Evolutionary conservation across 2,888 invertebrate species (phyloP).

Genomic region (Eupeodes luniger): DNA sequence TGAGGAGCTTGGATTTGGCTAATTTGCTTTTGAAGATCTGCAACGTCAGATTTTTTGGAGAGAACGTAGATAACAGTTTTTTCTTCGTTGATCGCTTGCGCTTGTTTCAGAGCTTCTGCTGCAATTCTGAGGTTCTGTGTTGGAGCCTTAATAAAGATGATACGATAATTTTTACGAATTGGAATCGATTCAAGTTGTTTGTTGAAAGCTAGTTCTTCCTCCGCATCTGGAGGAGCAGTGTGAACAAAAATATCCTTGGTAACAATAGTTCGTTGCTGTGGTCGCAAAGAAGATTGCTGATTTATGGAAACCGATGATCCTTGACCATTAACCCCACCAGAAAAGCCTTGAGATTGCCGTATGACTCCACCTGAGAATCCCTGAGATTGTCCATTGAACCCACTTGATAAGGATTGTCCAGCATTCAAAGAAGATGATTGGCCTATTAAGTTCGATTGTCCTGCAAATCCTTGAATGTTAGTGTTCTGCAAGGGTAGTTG

Average conservation of each 20-base stretch:
- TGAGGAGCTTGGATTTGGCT: conserved; percentile 84
- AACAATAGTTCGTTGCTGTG: conserved; percentile 77
- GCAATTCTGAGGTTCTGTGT: conserved; percentile 83
- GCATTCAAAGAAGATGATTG: background rate
- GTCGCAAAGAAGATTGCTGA: conserved; percentile 19
- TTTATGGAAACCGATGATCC: conserved; percentile 20
- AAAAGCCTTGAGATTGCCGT: background rate
- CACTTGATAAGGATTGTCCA: background rate
- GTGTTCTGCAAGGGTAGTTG: conserved; percentile 48
- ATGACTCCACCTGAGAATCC: background rate
- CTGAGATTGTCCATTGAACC: background rate
- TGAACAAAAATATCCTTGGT: conserved; percentile 83
- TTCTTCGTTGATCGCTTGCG: conserved; percentile 82
- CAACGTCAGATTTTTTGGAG: conserved; percentile 82
- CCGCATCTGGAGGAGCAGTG: conserved; percentile 82
- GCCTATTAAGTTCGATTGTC: background rate
- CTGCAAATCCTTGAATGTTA: background rate
- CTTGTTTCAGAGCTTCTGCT: conserved; percentile 81
- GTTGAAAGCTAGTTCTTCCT: conserved; percentile 77
- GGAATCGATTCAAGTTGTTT: conserved; percentile 78
- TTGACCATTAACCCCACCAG: background rate
- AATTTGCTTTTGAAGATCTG: conserved; percentile 87
- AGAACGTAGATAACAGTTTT: conserved; percentile 84
- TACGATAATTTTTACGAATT: conserved; percentile 83
- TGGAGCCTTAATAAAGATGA: conserved; percentile 84